Base-by-base conservation (phyloP, 2,113 vertebrate genomes). In the Arizona elegans region DNA sequence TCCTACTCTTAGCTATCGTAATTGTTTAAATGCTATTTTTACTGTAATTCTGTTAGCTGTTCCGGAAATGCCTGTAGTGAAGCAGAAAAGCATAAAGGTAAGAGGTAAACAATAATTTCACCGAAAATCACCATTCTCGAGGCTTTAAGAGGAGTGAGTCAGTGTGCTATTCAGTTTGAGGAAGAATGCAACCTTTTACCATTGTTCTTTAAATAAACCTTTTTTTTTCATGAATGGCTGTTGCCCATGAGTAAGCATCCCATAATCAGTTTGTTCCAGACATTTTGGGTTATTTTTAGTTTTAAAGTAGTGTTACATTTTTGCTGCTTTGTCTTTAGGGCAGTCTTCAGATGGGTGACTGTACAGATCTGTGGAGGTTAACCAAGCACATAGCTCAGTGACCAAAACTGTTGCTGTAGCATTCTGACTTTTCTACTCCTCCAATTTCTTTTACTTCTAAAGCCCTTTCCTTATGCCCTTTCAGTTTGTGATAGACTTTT, bases 251-350 rank as follows among this genome's bases (percentile, higher is more conserved):
- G 75, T 93, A 93, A 93, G 56, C 81, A 90, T 65, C 15, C 92
- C 56, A 90, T 54, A 93, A 93, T 92, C 91, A 62, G 88, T 81
- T 90, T 90, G 90, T 88, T 90, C 81, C 89, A 93, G 91, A 90
- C 56, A 38, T 55, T 81, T 56, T 65, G 75, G 11, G 87, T 50
- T 90, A 91, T 92, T 93, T 93, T 92, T 90, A 90, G 21, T 87
- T 91, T 88, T 24, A 92, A 55, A 90, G 19, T 86, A 70, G 47
- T 33, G 58, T 26, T 70, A 38, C 11, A 86, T 81, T 81, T 89
- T 43, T 70, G 38, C n/a, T 55, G 5, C 38, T 89, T 21, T 86
- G 54, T 38, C 70, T 50, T 91, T 52, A 81, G 24, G 24, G 55
- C n/a, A 86, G 62, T 65, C 56, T 86, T 86, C 47, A 53, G 23